Conservation (phyloP, 2,113 vertebrate species). For the Electrona antarctica region DNA sequence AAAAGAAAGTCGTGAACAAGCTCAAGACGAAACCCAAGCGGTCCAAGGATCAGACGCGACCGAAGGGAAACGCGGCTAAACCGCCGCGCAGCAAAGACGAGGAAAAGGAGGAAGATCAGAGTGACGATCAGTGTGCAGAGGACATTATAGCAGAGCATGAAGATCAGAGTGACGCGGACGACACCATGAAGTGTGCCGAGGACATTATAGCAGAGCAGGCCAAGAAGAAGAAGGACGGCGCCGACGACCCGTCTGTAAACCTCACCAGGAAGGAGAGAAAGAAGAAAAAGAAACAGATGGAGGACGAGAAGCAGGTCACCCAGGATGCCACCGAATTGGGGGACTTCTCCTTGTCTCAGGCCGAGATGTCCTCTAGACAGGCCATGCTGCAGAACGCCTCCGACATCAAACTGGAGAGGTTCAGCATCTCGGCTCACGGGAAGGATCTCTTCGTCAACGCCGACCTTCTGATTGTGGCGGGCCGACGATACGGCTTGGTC, state of each 20-base stretch:
- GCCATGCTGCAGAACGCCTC: constrained; percentile 94
- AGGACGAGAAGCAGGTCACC: constrained; percentile 87
- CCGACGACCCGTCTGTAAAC: constrained; percentile 81
- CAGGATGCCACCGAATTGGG: constrained; percentile 82
- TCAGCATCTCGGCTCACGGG: constrained; percentile 93
- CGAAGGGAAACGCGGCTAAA: constrained; percentile 64
- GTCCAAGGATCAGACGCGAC: constrained; percentile 31
- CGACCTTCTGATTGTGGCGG: constrained; percentile 89
- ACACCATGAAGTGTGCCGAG: constrained; percentile 77
- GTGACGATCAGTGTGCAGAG: constrained; percentile 59
- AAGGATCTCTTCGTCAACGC: constrained; percentile 94
- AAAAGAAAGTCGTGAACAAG: constrained; percentile 31
- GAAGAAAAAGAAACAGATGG: constrained; percentile 91
- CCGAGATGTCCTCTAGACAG: constrained; percentile 90
- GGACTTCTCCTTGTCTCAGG: constrained; percentile 91
- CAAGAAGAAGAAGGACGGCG: constrained; percentile 39
- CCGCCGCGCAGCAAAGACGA: constrained; percentile 52
- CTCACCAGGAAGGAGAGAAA: constrained; percentile 93
- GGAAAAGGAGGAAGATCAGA: constrained; percentile 59
- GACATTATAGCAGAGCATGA: constrained; percentile 65
- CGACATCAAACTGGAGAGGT: constrained; percentile 93
- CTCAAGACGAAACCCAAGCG: constrained; percentile 25
- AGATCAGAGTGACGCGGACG: constrained; percentile 57
- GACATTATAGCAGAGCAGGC: constrained; percentile 67
- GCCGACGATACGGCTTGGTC: constrained; percentile 90